Conservation (phyloP, 2,113 vertebrate species). For the Pseudopodoces humilis region DNA sequence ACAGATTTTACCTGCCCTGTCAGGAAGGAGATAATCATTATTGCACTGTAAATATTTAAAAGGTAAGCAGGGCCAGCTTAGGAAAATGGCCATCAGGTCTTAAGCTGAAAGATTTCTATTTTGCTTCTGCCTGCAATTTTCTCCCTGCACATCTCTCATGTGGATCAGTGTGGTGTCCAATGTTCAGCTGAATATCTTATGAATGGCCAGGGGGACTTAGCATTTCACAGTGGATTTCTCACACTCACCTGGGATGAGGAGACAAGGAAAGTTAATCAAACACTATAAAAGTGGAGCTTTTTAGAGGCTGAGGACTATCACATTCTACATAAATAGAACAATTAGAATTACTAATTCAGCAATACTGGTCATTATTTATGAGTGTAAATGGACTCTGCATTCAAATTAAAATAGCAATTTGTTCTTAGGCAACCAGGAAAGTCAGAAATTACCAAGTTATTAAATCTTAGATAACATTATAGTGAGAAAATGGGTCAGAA, state of each 20-base stretch:
- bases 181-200: background rate
- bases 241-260: background rate
- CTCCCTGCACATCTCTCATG: background rate
- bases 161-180: background rate
- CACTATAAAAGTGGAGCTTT: background rate
- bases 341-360: background rate
- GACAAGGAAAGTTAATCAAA: background rate
- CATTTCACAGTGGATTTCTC: background rate
- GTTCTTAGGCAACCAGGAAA: background rate
- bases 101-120: background rate
- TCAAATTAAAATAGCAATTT: conserved; percentile 23
- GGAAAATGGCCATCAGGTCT: background rate
- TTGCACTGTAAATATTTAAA: background rate
- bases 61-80: background rate
- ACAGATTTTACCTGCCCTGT: background rate
- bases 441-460: background rate
- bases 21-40: background rate
- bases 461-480: background rate
- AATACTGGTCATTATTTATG: background rate
- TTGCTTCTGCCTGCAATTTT: background rate
- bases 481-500: background rate
- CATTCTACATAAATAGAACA: background rate
- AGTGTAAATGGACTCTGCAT: background rate
- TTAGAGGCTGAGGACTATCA: background rate
- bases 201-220: background rate